phyloP scores from a whole-genome alignment of 2,888 invertebrate species.

The Yponomeuta cagnagella region DNA sequence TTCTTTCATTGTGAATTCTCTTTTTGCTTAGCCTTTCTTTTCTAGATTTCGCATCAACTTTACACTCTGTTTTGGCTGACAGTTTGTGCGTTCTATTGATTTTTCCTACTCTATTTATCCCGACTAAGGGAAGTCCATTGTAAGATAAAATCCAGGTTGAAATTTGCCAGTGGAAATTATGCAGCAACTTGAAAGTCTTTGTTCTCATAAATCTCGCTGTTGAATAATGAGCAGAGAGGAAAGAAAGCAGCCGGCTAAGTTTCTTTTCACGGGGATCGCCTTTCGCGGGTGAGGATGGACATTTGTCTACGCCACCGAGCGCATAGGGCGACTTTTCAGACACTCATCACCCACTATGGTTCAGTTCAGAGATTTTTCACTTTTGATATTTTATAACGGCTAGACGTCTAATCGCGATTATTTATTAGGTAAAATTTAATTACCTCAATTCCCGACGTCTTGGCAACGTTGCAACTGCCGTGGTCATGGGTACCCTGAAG shows the following conservation, averaged over 20 bases:
- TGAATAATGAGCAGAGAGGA: slow-evolving; percentile 5
- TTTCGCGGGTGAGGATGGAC: background rate
- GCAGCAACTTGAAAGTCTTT: background rate
- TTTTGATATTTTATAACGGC: too few species aligned
- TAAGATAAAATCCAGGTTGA: background rate
- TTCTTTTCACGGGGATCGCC: slow-evolving; percentile 3
- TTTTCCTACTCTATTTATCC: background rate
- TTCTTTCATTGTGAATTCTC: background rate
- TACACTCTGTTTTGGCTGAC: background rate
- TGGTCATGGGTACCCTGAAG: too few species aligned
- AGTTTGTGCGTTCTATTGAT: background rate
- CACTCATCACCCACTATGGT: too few species aligned
- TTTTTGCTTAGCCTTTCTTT: background rate
- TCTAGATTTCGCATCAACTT: background rate
- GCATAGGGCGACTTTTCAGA: background rate
- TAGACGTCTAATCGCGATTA: too few species aligned
- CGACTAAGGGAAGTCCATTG: background rate
- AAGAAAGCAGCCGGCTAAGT: background rate
- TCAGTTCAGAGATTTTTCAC: too few species aligned
- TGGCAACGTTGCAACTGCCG: too few species aligned
- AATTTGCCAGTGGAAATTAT: slow-evolving; percentile 3
- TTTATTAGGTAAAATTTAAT: too few species aligned
- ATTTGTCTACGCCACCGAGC: slow-evolving; percentile 5
- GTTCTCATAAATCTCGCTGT: slow-evolving; percentile 10
- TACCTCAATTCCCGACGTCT: too few species aligned